These are phyloP conservation scores for Trematocara unimaculatum DNA, from an alignment of 2,113 vertebrate species.

Conservation along the genomic window DNA sequence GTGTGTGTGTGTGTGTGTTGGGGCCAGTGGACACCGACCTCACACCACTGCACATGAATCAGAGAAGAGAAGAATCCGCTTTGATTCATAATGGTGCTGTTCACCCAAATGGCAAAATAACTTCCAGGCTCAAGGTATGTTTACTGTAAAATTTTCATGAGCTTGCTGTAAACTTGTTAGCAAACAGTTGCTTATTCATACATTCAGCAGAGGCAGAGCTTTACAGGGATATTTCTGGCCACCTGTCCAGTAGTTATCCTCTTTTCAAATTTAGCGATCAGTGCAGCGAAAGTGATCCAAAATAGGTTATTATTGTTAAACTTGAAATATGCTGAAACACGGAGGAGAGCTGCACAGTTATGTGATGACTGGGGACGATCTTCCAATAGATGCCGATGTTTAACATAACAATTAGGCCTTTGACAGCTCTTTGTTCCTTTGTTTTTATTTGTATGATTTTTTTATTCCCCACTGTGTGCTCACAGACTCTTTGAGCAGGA, in stretches of 20 bases:
- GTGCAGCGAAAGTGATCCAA: neutral
- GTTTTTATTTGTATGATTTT: neutral
- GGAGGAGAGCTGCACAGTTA: neutral
- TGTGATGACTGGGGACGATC: neutral
- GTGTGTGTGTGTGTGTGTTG: constrained; percentile 1
- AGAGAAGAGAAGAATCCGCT: neutral
- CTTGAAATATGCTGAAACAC: neutral
- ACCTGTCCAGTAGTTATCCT: neutral
- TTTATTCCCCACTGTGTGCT: neutral
- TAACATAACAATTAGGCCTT: neutral
- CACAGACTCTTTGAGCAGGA: neutral
- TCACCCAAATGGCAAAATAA: neutral
- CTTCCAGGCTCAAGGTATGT: neutral
- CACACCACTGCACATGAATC: neutral
- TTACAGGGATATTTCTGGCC: neutral
- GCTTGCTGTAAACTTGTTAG: neutral
- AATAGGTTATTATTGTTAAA: neutral
- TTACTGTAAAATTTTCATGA: neutral
- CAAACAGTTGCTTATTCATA: neutral
- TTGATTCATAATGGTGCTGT: neutral
- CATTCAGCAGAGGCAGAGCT: neutral
- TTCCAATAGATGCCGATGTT: neutral
- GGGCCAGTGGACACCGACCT: constrained; percentile 27
- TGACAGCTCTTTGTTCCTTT: neutral
- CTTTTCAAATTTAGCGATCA: neutral